Conservation (phyloP, 1,140 invertebrate species). For the Oedothorax gibbosus region DNA sequence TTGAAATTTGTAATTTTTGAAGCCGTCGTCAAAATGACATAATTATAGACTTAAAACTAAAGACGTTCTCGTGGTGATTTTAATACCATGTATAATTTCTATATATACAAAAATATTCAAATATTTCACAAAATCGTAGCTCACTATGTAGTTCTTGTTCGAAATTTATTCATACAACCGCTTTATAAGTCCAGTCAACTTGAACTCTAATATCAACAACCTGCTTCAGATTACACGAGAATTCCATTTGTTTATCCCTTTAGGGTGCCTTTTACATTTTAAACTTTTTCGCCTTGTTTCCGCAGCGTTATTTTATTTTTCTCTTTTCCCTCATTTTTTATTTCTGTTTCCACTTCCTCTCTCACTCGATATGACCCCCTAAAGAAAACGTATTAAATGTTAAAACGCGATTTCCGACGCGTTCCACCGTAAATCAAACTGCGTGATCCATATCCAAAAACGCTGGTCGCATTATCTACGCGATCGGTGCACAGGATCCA, state of each 20-base stretch:
- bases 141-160: neutral
- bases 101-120: too few species aligned
- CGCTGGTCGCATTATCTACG: slow-evolving; percentile 12
- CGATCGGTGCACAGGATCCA: neutral
- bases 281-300: neutral
- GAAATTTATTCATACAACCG: too few species aligned
- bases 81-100: too few species aligned
- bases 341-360: too few species aligned
- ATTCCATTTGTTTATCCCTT: neutral
- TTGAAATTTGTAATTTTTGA: too few species aligned
- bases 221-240: neutral
- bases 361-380: too few species aligned
- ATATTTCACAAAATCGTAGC: neutral
- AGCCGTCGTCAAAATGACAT: too few species aligned
- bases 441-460: neutral
- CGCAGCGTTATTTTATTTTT: neutral
- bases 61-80: too few species aligned
- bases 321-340: neutral
- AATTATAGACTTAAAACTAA: too few species aligned
- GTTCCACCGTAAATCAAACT: slow-evolving; percentile 13
- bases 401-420: neutral
- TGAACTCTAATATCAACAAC: neutral
- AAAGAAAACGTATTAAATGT: slow-evolving; percentile 8
- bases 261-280: neutral
- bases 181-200: too few species aligned